phyloP scores from a whole-genome alignment of 2,888 invertebrate species.

The Clostera curtula region DNA sequence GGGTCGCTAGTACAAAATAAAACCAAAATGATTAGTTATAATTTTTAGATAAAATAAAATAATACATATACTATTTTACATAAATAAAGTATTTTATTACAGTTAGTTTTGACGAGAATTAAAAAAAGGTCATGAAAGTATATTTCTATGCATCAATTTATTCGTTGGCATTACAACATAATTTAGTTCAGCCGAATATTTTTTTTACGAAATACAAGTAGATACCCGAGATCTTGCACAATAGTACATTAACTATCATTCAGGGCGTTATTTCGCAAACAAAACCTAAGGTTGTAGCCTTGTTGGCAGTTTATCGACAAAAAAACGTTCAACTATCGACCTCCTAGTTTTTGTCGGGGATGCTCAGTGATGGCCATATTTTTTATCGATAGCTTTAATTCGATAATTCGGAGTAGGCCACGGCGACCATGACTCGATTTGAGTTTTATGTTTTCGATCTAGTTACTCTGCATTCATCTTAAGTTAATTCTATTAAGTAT shows the following conservation, averaged over 20 bases:
- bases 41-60: too few relatives aligned
- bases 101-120: too few relatives aligned
- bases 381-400: constrained; percentile 36
- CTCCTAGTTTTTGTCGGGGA: constrained; percentile 46
- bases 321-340: constrained; percentile 35
- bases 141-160: too few relatives aligned
- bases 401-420: constrained; percentile 30
- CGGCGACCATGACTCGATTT: constrained; percentile 26
- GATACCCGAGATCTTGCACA: neutral
- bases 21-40: too few relatives aligned
- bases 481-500: too few relatives aligned
- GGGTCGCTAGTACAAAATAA: too few relatives aligned
- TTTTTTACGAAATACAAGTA: too few relatives aligned
- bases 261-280: constrained; percentile 28
- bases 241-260: constrained; percentile 4
- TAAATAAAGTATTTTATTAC: too few relatives aligned
- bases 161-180: too few relatives aligned
- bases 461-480: constrained; percentile 2
- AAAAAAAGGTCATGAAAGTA: too few relatives aligned
- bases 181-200: too few relatives aligned
- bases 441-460: constrained; percentile 6
- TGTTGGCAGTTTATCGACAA: constrained; percentile 26
- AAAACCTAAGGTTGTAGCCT: constrained; percentile 27
- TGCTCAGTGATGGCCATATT: constrained; percentile 40
- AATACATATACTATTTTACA: too few relatives aligned